Base-by-base conservation (phyloP, 2,113 vertebrate genomes). In the Shinisaurus crocodilurus region DNA sequence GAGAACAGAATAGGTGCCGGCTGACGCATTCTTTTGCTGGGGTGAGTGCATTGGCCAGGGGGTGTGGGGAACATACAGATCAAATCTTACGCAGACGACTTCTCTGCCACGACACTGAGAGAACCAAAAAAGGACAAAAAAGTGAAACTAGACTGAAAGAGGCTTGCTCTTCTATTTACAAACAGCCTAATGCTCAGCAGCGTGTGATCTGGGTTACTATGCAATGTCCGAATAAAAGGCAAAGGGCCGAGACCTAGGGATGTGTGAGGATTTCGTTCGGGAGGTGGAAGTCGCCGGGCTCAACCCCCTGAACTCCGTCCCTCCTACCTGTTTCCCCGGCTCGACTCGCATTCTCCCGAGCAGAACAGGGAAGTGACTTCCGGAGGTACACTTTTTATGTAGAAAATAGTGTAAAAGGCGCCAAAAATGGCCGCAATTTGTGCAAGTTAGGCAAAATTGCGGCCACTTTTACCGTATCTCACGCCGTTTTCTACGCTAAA, bases 71-170 rank as follows among this genome's bases (percentile, higher is more conserved):
- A 91, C n/a, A 80, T 84, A 90, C 84, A 57, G 88, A 95, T 94
- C 87, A 95, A 91, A 91, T 91, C 76, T 89, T 81, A 90, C 45
- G 90, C 89, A 88, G 88, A 45, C 75, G 70, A 88, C 67, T 77
- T 82, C 40, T 75, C 86, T 80, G 88, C 72, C 43, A 1, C 6
- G 90, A 93, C 89, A 85, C 27, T 83, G 60, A 72, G 85, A 85
- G 82, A 92, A 94, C 93, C 95, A 94, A 94, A 95, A 94, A 96
- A 95, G 94, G 94, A 91, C 81, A 72, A 92, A 90, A 69, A 90
- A 85, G n/a, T 29, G 0, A 65, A 88, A 91, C 83, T 80, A 40
- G 20, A 27, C 45, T 93, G 65, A 86, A 87, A 70, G 87, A 87
- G 90, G 23, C 5, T 32, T n/a, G 12, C 50, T 4, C 29, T 88